Base-by-base conservation (phyloP, 2,888 invertebrate species). In the Xanthia icteritia region DNA sequence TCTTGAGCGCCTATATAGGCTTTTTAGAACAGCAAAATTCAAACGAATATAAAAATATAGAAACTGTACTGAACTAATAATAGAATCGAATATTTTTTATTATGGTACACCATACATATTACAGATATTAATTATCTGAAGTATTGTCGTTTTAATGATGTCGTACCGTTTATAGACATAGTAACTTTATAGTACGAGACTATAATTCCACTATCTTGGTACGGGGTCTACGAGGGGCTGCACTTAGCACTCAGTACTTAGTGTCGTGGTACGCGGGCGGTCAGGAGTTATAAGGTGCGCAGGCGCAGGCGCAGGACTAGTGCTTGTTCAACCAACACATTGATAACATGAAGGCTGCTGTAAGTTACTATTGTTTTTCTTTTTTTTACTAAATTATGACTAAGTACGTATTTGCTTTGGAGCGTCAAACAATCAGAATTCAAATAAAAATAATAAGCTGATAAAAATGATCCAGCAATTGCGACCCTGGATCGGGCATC, bases 271-370 rank as follows among this genome's bases (percentile, higher is more conserved):
- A 86, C 77, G 81, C 64, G 76, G 85, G 79, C 69, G 42, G 69
- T 6, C 69, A 85, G 86, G 89, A 81, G 82, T 89, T 92, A 92
- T 90, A 92, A 83, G 90, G 86, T 82, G 87, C 78, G 79, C 83
- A 27, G 83, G 82, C 84, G 79, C 87, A 76, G 68, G 64, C 76
- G 77, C 82, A 82, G 90, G 89, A 84, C 84, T 88, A 91, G 92
- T 92, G 87, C 77, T 86, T 83, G 78, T 78, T 83, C 83, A 82
- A 81, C 83, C 81, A 85, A 88, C 88, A 82, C 86, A 79, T 83
- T 83, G 86, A 82, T 73, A 89, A 85, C 77, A 93, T 93, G 92
- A 93, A 93, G 90, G 88, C 91, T 88, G 86, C 91, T 89, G 92
- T 93, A 88, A 93, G 92, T 92, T 68, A 20, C 20, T 56, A 11